Evolutionary conservation across 2,888 invertebrate genomes (phyloP).

Genomic region (Drosophila cracens): DNA sequence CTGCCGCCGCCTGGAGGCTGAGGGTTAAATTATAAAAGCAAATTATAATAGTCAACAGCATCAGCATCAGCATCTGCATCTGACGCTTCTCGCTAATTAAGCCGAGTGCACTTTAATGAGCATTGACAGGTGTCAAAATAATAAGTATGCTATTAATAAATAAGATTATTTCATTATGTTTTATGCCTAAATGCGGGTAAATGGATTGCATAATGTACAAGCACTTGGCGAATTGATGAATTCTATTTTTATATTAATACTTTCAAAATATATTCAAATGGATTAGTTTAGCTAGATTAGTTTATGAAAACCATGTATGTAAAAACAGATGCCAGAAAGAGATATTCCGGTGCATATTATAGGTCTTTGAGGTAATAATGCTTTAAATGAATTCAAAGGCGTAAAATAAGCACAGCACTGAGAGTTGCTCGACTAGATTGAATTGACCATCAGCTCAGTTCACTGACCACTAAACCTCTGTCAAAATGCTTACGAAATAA

Average conservation of each 20-base stretch:
- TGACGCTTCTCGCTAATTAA: conserved; percentile 59
- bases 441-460: neutral
- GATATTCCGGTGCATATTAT: neutral
- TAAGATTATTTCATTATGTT: neutral
- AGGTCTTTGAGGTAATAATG: neutral
- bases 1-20: conserved; percentile 15
- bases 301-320: neutral
- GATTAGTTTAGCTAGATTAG: neutral
- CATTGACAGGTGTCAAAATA: conserved; percentile 41
- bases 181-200: neutral
- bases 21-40: conserved; percentile 15
- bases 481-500: neutral
- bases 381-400: neutral
- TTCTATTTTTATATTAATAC: neutral
- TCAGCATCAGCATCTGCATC: conserved; percentile 10
- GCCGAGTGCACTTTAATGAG: conserved; percentile 49
- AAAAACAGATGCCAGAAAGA: neutral
- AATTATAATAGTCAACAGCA: conserved; percentile 52
- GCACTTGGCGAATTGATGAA: neutral
- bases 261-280: too few relatives aligned
- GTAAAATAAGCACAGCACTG: neutral
- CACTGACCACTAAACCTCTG: neutral
- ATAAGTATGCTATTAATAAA: neutral
- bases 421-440: neutral
- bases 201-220: neutral